phyloP scores from a whole-genome alignment of 2,888 invertebrate species.

The Eumacrocentrus americanus region DNA sequence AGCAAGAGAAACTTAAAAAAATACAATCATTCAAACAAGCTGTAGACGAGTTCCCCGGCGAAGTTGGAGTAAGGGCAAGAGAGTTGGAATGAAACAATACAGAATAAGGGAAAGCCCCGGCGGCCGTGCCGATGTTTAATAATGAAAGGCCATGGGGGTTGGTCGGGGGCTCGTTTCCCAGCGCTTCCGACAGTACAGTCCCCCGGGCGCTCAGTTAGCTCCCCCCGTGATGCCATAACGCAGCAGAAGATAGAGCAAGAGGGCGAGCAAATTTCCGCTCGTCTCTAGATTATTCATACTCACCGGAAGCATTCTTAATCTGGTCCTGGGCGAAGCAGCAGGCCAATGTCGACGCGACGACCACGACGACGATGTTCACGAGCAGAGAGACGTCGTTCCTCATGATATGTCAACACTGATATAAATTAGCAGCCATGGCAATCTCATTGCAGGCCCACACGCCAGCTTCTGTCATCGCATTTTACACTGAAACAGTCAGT shows the following conservation, averaged over 20 bases:
- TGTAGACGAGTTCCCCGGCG: too few relatives aligned
- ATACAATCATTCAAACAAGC: too few relatives aligned
- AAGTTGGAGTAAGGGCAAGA: too few relatives aligned
- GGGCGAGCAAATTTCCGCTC: constrained; percentile 23
- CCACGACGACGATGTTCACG: constrained; percentile 7
- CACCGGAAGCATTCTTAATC: constrained; percentile 35
- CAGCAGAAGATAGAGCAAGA: constrained; percentile 14
- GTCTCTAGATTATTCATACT: constrained; percentile 30
- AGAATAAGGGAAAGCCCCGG: not conserved
- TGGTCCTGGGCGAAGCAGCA: constrained; percentile 28
- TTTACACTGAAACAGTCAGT: constrained; percentile 45
- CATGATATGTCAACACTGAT: constrained; percentile 32
- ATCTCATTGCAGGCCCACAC: constrained; percentile 7
- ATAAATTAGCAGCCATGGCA: constrained; percentile 17
- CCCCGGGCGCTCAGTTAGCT: constrained; percentile 24
- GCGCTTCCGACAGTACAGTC: constrained; percentile 12
- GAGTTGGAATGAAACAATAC: not conserved
- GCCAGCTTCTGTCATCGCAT: constrained; percentile 39
- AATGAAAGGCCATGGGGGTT: constrained; percentile 20
- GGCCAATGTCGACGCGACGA: constrained; percentile 16
- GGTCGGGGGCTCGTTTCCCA: constrained; percentile 19
- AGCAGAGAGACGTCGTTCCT: constrained; percentile 16
- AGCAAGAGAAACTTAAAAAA: not conserved
- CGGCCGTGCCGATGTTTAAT: constrained; percentile 21
- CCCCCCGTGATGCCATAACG: not conserved